Base-by-base conservation (phyloP, 2,113 vertebrate species). In the Campylomormyrus numenius region DNA sequence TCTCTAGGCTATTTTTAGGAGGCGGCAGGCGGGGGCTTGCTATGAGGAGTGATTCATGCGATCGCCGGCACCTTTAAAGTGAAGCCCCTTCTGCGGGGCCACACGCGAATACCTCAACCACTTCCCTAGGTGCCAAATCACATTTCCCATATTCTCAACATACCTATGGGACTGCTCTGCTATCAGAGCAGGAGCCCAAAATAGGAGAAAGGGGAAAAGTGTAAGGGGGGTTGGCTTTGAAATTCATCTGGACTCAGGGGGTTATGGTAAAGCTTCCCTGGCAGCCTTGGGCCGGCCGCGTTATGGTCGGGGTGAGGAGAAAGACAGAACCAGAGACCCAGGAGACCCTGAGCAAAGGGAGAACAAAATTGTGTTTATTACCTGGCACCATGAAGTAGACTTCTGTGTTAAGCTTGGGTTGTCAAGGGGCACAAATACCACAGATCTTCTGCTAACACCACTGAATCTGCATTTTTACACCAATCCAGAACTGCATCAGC, bases 1-100 rank as follows among this genome's bases (percentile, higher is more conserved):
- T 35, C 85, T 27, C 6, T 8, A 19, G 85, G 85, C 48, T 87
- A 87, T 87, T 87, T 87, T 87, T 87, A 87, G 85, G 27, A 87
- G 5, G 11, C 11, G 15, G n/a, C 48, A 31, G 13, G 50, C 48
- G 27, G 48, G 85, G 85, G 15, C 50, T 87, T 5, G 85, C 85
- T 3, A 10, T 39, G 15, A 85, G 83, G 24, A 87, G 49, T 56
- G 85, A 87, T 53, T 53, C 50, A 87, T 87, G 50, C 49, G 27
- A 19, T 48, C 9, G 42, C 83, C 39, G 42, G 83, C 21, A 39
- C 21, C 83, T 48, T 46, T 85, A 48, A 24, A 45, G 45, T 4
- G 83, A 39, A 48, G 2, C 45, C 24, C 83, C 83, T 42, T 85
- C 42, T 8, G 2, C 3, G 1, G 21, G 7, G 42, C 83, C 3